Conservation (phyloP, 2,797 vertebrate genomes). For the Sparidentex hasta region DNA sequence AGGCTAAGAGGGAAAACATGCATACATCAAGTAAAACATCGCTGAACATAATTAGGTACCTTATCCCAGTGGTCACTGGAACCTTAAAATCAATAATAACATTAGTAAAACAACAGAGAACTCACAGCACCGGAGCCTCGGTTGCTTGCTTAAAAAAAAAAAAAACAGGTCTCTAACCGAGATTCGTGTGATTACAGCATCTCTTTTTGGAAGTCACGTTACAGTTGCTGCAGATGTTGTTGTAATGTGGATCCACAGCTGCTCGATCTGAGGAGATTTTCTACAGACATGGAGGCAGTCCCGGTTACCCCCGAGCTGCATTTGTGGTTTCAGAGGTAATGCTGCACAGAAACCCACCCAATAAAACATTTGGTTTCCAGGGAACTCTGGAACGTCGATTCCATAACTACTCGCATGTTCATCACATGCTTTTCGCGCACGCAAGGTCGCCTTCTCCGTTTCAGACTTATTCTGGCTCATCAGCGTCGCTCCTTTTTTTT, state of each 20-base stretch:
- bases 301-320: slow-evolving; percentile 42
- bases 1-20: slow-evolving; percentile 80
- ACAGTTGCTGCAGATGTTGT: slow-evolving; percentile 11
- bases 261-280: slow-evolving; percentile 37
- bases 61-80: slow-evolving; percentile 80
- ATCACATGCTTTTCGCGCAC: slow-evolving; percentile 66
- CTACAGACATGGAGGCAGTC: slow-evolving; percentile 51
- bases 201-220: slow-evolving; percentile 38
- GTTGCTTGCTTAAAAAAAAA: slow-evolving; percentile 40
- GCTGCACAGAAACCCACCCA: slow-evolving; percentile 58
- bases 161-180: slow-evolving; percentile 25
- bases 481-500: slow-evolving; percentile 41
- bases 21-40: slow-evolving; percentile 83
- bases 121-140: slow-evolving; percentile 23
- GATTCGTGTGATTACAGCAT: slow-evolving; percentile 29
- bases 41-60: slow-evolving; percentile 80
- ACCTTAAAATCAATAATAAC: slow-evolving; percentile 80
- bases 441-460: slow-evolving; percentile 45
- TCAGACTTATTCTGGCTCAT: slow-evolving; percentile 63
- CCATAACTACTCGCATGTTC: slow-evolving; percentile 66
- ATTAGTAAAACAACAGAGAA: slow-evolving; percentile 75
- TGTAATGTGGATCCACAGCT: slow-evolving; percentile 38
- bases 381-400: slow-evolving; percentile 56
- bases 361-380: slow-evolving; percentile 55
- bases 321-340: slow-evolving; percentile 70